Evolutionary conservation across 1,140 invertebrate species (phyloP), one percentile per base, ranked within the genome.

Genomic region (Pinna nobilis): DNA sequence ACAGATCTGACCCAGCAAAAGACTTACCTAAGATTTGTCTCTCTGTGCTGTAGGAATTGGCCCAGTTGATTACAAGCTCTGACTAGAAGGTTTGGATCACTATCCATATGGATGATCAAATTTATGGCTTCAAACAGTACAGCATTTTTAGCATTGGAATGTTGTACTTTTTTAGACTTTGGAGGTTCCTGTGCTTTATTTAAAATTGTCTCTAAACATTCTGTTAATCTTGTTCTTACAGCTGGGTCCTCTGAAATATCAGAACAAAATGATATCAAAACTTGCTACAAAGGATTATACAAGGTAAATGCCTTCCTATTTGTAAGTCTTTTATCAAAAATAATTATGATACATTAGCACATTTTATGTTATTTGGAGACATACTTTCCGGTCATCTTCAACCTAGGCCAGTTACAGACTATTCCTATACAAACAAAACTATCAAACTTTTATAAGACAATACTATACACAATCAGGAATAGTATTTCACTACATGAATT

Each of bases 161-260:
- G 98, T 91, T 99, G 98, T 55, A 99, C 97, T 91, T 99, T 99
- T 90, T 99, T 99, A 30, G 98, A 99, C 89, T 99, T 99, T 37
- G 98, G 98, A 65, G 98, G 97, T 88, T 99, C 98, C 89, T 99
- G 97, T 28, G 98, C 98, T 92, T 99, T 99, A 88, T 99, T 99
- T 77, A 99, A 91, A 85, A 99, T 99, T n/a, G 97, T 99, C 90
- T 99, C 98, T 82, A 99, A 90, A 86, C 98, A 99, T 91, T 99
- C 98, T 84, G 98, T 98, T 44, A 99, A 90, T 67, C 98, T 92
- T 3, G 97, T 97, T 70, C 96, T 92, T 0, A 99, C 96, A 20
- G 97, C 97, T 41, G 97, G 96, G 91, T 98, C 97, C 87, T 98
- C 96, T 85, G 94, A 86, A 81, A 77, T 59, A n/a, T 44, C 25